These are phyloP conservation scores for Venturia canescens DNA, from an alignment of 1,140 invertebrate species.

Conservation along the genomic window DNA sequence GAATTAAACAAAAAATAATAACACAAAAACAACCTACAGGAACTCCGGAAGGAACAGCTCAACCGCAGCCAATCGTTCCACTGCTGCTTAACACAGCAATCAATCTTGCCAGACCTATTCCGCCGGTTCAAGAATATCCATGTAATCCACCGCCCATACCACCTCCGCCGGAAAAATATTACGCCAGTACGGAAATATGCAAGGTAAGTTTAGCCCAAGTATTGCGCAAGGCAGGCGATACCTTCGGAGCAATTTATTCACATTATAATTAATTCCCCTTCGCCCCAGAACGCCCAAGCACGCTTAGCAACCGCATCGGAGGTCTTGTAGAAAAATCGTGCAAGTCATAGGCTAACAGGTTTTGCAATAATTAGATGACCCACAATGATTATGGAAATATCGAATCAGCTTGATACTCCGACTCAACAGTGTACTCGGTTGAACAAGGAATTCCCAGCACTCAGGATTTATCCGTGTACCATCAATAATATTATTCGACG, in stretches of 20 bases:
- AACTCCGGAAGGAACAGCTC: slow-evolving; percentile 60
- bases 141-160: slow-evolving; percentile 83
- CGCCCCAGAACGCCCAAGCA: not conserved
- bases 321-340: no score
- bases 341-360: no score
- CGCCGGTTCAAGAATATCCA: slow-evolving; percentile 80
- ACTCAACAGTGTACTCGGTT: no score
- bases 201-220: slow-evolving; percentile 75
- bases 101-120: slow-evolving; percentile 74
- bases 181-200: slow-evolving; percentile 83
- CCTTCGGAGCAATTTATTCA: slow-evolving; percentile 37
- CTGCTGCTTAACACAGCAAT: slow-evolving; percentile 71
- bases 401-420: no score
- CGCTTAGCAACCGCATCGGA: not conserved
- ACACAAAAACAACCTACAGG: slow-evolving; percentile 52
- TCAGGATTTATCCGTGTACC: no score
- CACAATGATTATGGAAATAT: no score
- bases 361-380: no score
- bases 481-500: not conserved
- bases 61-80: slow-evolving; percentile 69
- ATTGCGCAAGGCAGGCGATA: not conserved
- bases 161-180: slow-evolving; percentile 86
- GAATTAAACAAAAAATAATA: not conserved
- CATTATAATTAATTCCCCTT: slow-evolving; percentile 42
- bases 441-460: no score